phyloP scores from a whole-genome alignment of 1,140 invertebrate species.

The Eueides isabella region DNA sequence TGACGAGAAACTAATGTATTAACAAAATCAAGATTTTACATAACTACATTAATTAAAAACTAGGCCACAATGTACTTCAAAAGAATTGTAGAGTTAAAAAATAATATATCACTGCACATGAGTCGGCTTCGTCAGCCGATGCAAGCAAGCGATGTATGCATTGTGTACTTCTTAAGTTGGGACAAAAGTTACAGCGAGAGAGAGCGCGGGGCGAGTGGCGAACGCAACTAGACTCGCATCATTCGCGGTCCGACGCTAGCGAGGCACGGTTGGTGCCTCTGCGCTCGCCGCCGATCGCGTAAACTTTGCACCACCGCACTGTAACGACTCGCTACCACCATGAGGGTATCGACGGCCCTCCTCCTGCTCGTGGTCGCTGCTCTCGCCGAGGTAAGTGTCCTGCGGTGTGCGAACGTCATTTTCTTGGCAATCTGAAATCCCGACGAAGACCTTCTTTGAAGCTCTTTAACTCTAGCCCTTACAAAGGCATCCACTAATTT shows the following conservation, averaged over 20 bases:
- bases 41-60: neutral
- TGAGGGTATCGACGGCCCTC: slow-evolving; percentile 63
- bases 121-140: slow-evolving; percentile 51
- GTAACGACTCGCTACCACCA: slow-evolving; percentile 55
- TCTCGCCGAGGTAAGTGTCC: slow-evolving; percentile 58
- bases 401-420: slow-evolving; percentile 41
- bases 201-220: slow-evolving; percentile 22
- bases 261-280: slow-evolving; percentile 66
- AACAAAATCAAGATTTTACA: neutral
- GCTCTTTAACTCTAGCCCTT: slow-evolving; percentile 20
- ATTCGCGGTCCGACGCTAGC: slow-evolving; percentile 71
- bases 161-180: slow-evolving; percentile 55
- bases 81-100: neutral
- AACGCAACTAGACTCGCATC: slow-evolving; percentile 39
- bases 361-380: slow-evolving; percentile 52
- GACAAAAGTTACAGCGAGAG: slow-evolving; percentile 54
- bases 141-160: slow-evolving; percentile 55
- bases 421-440: neutral
- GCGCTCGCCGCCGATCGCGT: slow-evolving; percentile 54
- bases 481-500: slow-evolving; percentile 29
- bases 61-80: neutral
- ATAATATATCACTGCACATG: slow-evolving; percentile 36
- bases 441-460: neutral
- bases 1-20: neutral
- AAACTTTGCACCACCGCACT: slow-evolving; percentile 60